A percentile compares a stretch with the other conserved stretches of the same genome.
Conservation (phyloP, 2,888 invertebrate species). For the Parthenolecanium corni region DNA sequence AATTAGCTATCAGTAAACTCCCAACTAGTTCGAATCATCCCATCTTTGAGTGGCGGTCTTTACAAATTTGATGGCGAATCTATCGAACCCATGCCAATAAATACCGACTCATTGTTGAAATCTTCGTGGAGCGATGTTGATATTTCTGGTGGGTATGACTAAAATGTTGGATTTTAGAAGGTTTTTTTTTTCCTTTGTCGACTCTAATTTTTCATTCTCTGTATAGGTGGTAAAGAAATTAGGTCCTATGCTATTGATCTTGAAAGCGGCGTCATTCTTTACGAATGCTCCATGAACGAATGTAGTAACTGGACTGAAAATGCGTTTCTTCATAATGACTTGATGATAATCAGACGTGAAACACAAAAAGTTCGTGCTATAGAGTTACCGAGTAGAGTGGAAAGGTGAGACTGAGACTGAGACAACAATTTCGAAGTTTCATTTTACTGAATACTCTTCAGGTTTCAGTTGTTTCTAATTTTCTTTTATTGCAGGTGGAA, state of each 20-base stretch:
- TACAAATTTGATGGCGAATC: constrained; percentile 84
- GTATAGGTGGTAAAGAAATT: constrained; percentile 68
- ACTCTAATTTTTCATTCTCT: background rate
- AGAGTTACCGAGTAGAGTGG: constrained; percentile 71
- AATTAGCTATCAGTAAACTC: constrained; percentile 66
- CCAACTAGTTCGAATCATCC: constrained; percentile 78
- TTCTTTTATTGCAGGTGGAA: constrained; percentile 60
- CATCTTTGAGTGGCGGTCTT: constrained; percentile 79
- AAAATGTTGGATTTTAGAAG: background rate
- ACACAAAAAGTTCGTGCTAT: constrained; percentile 82
- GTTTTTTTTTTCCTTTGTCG: background rate
- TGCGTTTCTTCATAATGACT: constrained; percentile 39
- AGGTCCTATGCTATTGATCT: constrained; percentile 75
- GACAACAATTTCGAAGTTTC: background rate
- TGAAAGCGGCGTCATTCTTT: constrained; percentile 55
- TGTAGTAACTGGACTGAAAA: constrained; percentile 57
- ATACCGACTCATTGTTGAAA: constrained; percentile 71
- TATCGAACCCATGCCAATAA: constrained; percentile 70
- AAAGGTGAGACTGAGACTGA: constrained; percentile 48
- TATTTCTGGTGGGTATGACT: constrained; percentile 52
- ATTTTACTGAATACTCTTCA: background rate
- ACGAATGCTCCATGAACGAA: constrained; percentile 62
- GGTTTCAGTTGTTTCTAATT: background rate
- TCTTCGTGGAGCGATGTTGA: constrained; percentile 76
- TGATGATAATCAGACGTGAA: constrained; percentile 67